Evolutionary conservation across 1,140 invertebrate species (phyloP), one percentile per base, ranked within the genome.

Genomic region (Goniozus legneri): DNA sequence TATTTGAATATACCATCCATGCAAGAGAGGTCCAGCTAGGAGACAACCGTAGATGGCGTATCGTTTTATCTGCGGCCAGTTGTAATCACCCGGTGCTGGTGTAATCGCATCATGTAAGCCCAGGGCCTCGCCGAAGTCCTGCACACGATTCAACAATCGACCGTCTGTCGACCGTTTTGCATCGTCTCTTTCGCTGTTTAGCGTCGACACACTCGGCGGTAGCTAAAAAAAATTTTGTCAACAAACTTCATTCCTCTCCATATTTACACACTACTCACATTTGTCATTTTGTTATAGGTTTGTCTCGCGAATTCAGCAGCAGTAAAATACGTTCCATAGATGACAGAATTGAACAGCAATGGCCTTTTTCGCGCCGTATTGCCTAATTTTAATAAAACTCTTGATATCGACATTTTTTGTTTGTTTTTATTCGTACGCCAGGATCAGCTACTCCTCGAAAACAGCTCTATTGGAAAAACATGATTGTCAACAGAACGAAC

Each of bases 241-340:
- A 27, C 24, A 4, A 6, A 27, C 4, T 27, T 6, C 4, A 27
- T 15, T 44, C 33, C 19, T 30, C 24, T 35, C 21, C 19, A 21
- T 16, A n/a, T 35, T 13, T 30, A 7, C 22, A 45, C 6, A n/a
- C 8, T 6, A 51, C 48, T 56, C 44, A 67, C 65, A 41, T 59
- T 54, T 13, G 54, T 58, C 31, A 22, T 49, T 36, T 45, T 59
- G 31, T 80, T 82, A 22, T 87, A 78, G 19, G 79, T 82, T 69
- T 92, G 89, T 60, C 91, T 88, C 0, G 85, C 81, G 36, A 87
- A 80, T 64, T 91, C 89, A 1, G 88, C 88, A 3, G 83, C 82
- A 1, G 84, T 82, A 62, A 89, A 91, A 57, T 91, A 83, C 1
- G 80, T 79, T 8, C 87, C 88, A 65, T 90, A 91, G 4, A 88